Conservation (phyloP, 2,888 invertebrate species). For the Plusia festucae region DNA sequence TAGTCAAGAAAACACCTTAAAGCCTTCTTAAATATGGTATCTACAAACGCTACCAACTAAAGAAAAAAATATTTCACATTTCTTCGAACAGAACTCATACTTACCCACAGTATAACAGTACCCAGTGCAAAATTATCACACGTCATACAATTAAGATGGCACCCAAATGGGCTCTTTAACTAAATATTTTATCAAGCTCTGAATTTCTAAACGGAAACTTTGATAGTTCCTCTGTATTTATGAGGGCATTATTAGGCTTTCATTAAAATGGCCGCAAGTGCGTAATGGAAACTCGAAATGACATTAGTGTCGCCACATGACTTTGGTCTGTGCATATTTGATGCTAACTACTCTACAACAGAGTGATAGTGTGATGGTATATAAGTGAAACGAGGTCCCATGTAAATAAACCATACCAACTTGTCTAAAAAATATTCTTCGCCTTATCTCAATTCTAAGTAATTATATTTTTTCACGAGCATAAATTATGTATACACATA, state of each 20-base stretch:
- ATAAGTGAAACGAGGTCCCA: not conserved
- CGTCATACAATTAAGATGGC: not conserved
- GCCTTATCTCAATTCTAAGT: too few relatives aligned
- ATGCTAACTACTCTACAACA: slow-evolving; percentile 31
- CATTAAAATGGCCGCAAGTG: slow-evolving; percentile 57
- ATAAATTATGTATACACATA: too few relatives aligned
- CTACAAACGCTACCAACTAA: not conserved
- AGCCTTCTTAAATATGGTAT: too few relatives aligned
- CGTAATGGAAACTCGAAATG: slow-evolving; percentile 43
- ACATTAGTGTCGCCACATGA: slow-evolving; percentile 41
- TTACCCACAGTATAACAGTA: not conserved
- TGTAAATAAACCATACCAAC: too few relatives aligned
- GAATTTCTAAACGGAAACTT: slow-evolving; percentile 59
- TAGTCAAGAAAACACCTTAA: too few relatives aligned
- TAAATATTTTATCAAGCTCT: slow-evolving; percentile 58
- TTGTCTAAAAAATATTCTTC: too few relatives aligned
- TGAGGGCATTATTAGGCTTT: slow-evolving; percentile 59
- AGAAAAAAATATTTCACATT: not conserved
- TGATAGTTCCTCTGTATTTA: slow-evolving; percentile 67
- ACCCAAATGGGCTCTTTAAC: slow-evolving; percentile 20
- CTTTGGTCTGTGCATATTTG: slow-evolving; percentile 54
- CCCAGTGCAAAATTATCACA: not conserved
- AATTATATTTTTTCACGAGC: too few relatives aligned
- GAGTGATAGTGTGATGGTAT: not conserved
- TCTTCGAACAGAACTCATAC: not conserved